phyloP scores from a whole-genome alignment of 1,140 invertebrate genomes.

The Calliphora vicina region DNA sequence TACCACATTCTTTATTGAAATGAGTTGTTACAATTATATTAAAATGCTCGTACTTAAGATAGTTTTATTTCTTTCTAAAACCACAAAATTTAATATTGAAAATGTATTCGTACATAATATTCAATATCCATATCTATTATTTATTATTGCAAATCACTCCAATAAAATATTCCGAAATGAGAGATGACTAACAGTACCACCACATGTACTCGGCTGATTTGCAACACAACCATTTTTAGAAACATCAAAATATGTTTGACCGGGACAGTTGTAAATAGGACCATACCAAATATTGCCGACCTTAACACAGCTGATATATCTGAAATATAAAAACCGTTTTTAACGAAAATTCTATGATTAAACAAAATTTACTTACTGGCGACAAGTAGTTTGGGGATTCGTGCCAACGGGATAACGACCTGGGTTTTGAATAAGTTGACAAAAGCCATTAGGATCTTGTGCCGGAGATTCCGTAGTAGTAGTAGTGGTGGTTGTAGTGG shows the following conservation, averaged over 20 bases:
- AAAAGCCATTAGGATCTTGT: not conserved
- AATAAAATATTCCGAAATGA: not conserved
- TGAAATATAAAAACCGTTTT: not conserved
- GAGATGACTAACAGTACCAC: not conserved
- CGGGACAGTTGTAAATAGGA: slow-evolving; percentile 12
- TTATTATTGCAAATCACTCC: too few relatives aligned
- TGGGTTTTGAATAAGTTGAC: not conserved
- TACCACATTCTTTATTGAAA: too few relatives aligned
- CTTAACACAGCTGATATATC: not conserved
- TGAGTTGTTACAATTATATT: too few relatives aligned
- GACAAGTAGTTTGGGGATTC: not conserved
- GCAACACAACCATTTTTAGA: not conserved
- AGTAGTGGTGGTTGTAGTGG: not conserved
- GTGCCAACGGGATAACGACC: not conserved
- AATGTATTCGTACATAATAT: too few relatives aligned
- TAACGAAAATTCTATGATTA: not conserved
- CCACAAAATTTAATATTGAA: too few relatives aligned
- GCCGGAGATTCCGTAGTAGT: not conserved
- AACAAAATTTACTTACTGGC: not conserved
- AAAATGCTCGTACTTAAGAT: too few relatives aligned
- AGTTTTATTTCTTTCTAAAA: too few relatives aligned
- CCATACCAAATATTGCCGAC: not conserved
- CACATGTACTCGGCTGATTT: not conserved
- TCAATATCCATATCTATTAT: too few relatives aligned
- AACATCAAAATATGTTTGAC: not conserved